Conservation (phyloP, 2,113 vertebrate species). For the Rhombomys opimus region DNA sequence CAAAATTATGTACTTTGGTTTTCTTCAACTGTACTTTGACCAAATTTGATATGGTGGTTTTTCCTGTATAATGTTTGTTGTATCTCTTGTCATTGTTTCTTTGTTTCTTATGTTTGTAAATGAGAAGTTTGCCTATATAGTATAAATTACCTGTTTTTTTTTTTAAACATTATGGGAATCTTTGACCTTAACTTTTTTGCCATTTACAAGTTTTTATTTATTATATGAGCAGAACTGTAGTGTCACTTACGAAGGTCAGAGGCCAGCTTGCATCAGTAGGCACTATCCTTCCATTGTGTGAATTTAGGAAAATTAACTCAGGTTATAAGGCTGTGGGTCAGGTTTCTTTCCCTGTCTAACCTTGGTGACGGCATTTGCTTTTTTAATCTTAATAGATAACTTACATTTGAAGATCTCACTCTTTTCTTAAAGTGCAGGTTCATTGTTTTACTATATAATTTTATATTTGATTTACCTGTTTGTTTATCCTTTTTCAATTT, state of each 20-base stretch:
- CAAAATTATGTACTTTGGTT: background rate
- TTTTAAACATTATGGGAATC: background rate
- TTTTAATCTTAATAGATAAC: background rate
- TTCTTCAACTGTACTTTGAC: background rate
- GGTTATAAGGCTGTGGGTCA: background rate
- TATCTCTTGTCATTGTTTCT: background rate
- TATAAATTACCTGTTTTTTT: background rate
- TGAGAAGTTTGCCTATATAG: background rate
- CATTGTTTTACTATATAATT: conserved; percentile 16
- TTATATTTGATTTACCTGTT: background rate
- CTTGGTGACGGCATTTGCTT: background rate
- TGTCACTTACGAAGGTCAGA: background rate
- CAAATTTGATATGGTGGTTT: background rate
- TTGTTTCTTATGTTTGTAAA: background rate
- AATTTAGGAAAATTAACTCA: too few relatives aligned
- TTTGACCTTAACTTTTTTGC: background rate
- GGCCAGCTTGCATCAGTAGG: background rate
- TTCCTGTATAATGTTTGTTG: background rate
- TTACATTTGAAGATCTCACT: background rate
- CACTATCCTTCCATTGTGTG: background rate
- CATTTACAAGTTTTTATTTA: background rate
- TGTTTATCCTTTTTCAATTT: background rate
- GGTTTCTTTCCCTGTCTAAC: background rate
- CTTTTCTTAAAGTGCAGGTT: background rate
- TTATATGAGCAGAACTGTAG: background rate